Evolutionary conservation across 2,888 invertebrate genomes (phyloP), one percentile per base, ranked within the genome.

Genomic region (Ernsta delagoae): DNA sequence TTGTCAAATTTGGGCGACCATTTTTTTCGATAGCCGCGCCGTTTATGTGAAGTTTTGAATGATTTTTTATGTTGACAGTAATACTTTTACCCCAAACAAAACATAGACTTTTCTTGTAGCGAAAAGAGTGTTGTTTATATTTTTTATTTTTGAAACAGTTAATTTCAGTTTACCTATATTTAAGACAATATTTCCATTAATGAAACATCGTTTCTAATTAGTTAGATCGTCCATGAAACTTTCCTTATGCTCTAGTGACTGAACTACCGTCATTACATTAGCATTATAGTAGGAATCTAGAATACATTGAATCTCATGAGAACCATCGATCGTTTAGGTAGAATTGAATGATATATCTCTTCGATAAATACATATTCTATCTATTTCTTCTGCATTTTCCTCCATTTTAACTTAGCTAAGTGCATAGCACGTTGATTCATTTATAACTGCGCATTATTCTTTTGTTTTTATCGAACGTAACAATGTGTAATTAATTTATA

Each of bases 251-350:
- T 11, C 9, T 9, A 50, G 50, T 50, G 50, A 4, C 9, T 16
- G 1, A 3, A 12, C 50, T 50, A 43, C 3, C 2, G 16, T 16
- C 50, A 50, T n/a, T n/a, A n/a, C n/a, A n/a, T n/a, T n/a, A 16
- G 4, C n/a, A 16, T n/a, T 16, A 16, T 50, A 50, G 50, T 2
- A n/a, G n/a, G n/a, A n/a, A 41, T 41, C 8, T 4, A 3, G 1
- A 41, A 41, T 41, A 24, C 34, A 56, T 54, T 16, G 5, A 9
- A 62, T 41, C 68, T 48, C 57, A 11, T 12, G 57, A 45, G 68
- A 59, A 57, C 24, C 16, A 68, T 62, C 62, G 39, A 68, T 68
- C 68, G 62, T 68, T 68, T 68, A 68, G 8, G 48, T 36, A 3
- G 39, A 60, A 56, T n/a, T 34, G 5, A 56, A 56, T 56, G 56